A percentile compares a stretch with the other conserved stretches of the same genome.
Evolutionary conservation across 2,113 vertebrate species (phyloP).

Genomic region (Aspiorhynchus laticeps): DNA sequence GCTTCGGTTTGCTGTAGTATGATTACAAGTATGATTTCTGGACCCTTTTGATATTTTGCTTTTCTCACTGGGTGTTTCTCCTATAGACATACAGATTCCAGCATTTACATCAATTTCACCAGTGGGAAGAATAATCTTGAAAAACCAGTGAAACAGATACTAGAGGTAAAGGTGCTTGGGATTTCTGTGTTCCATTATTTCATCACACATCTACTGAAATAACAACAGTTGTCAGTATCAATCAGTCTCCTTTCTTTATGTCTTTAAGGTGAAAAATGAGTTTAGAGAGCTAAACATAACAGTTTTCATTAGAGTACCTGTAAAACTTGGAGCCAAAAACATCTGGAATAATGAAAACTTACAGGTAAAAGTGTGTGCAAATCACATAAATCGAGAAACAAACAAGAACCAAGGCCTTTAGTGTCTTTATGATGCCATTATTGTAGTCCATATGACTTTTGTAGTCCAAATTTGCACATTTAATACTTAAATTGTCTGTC

Average conservation of each 20-base stretch:
- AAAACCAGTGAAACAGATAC: slow-evolving; percentile 67
- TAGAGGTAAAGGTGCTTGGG: slow-evolving; percentile 65
- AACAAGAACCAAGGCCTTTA: neutral
- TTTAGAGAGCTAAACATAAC: slow-evolving; percentile 68
- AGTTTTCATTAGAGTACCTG: slow-evolving; percentile 73
- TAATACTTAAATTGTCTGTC: neutral
- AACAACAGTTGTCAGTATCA: neutral
- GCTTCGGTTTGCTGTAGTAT: neutral
- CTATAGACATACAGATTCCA: slow-evolving; percentile 71
- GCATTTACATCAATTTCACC: slow-evolving; percentile 77
- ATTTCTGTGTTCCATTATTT: neutral
- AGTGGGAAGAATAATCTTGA: slow-evolving; percentile 61
- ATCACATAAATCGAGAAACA: neutral
- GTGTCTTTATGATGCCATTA: neutral
- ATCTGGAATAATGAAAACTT: slow-evolving; percentile 73
- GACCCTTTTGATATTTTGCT: neutral
- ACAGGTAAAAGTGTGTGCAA: slow-evolving; percentile 51
- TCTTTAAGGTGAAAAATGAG: slow-evolving; percentile 74
- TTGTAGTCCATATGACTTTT: neutral
- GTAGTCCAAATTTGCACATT: neutral
- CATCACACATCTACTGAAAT: neutral
- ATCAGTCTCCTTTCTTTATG: neutral
- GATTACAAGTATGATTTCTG: neutral
- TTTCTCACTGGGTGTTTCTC: neutral
- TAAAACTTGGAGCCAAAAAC: slow-evolving; percentile 64